Conservation (phyloP, 2,888 invertebrate genomes). For the Pyrochroa serraticornis region DNA sequence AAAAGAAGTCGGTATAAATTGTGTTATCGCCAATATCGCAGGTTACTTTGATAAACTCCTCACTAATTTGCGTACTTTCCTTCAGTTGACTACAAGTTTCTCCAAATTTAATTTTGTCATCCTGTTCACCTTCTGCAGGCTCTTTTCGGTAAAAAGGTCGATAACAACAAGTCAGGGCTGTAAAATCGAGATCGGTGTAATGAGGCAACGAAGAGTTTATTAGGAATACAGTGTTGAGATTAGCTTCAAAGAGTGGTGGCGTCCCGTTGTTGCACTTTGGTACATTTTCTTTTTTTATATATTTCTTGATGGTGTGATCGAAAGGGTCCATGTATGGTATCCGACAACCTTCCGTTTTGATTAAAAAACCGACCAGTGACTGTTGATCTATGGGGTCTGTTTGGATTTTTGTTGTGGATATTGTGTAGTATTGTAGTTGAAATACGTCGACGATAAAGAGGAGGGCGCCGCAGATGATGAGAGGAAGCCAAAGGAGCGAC, state of each 20-base stretch:
- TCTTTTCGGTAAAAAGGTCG: conserved; percentile 63
- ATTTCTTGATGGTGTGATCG: conserved; percentile 63
- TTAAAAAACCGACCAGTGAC: conserved; percentile 39
- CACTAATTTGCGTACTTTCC: conserved; percentile 56
- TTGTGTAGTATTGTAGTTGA: conserved; percentile 39
- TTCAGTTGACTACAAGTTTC: conserved; percentile 61
- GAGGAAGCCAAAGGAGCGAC: conserved; percentile 42
- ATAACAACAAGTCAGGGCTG: conserved; percentile 67
- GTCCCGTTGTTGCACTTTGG: conserved; percentile 61
- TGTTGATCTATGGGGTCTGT: conserved; percentile 5
- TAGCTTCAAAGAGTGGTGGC: conserved; percentile 64
- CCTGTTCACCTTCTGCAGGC: conserved; percentile 59
- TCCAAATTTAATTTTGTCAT: conserved; percentile 60
- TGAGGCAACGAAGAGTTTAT: conserved; percentile 57
- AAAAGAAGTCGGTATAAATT: conserved; percentile 73
- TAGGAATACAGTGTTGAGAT: conserved; percentile 66
- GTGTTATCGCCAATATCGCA: conserved; percentile 62
- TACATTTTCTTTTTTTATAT: conserved; percentile 59
- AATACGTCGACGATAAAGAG: conserved; percentile 48
- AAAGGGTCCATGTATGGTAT: conserved; percentile 70
- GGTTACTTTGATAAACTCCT: conserved; percentile 73
- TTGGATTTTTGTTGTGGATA: not conserved
- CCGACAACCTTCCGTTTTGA: conserved; percentile 70
- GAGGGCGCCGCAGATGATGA: conserved; percentile 41
- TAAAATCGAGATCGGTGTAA: conserved; percentile 60